Base-by-base conservation (phyloP, 2,888 invertebrate genomes). In the Lathronympha strigana region DNA sequence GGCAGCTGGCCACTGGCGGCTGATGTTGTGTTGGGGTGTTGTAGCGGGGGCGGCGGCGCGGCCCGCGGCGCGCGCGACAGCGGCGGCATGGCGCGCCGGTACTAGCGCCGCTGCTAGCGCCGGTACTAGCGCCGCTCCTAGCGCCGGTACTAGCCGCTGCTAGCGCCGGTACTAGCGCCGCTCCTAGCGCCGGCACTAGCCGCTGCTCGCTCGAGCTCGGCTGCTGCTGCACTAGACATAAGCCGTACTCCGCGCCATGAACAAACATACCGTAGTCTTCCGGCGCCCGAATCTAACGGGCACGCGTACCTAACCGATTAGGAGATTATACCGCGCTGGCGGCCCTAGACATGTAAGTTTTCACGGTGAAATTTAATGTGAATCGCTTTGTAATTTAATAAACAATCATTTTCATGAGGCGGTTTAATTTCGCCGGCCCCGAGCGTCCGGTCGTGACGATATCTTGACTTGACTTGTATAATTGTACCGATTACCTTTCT, bases 161-260 rank as follows among this genome's bases (percentile, higher is more conserved):
- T 61, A 73, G 1, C 87, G 86, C 19, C 86, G 87, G 64, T 87
- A 82, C 38, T 88, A 76, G 53, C 4, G 31, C 31, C 31, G 2
- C 6, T 83, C 36, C 60, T 58, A 58, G 50, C 13, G 31, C n/a
- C 86, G 78, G 70, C 84, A 81, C 67, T 93, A 94, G 68, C 93
- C 94, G 79, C 82, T n/a, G n/a, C n/a, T n/a, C n/a, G n/a, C n/a
- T n/a, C n/a, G n/a, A n/a, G n/a, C n/a, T n/a, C 92, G 67, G 82
- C 90, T n/a, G 81, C 79, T 62, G 19, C 66, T 69, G 13, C 61
- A 23, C 47, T 67, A 73, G 73, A 23, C 17, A n/a, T 50, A 40
- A 36, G 28, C 49, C 47, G 51, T 43, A 19, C 9, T 11, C 23
- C 49, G 61, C 43, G 55, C 55, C 63, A 55, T 25, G 63, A 63